A percentile compares a stretch with the other conserved stretches of the same genome.
phyloP scores from a whole-genome alignment of 2,113 vertebrate species.

The Vimba vimba region DNA sequence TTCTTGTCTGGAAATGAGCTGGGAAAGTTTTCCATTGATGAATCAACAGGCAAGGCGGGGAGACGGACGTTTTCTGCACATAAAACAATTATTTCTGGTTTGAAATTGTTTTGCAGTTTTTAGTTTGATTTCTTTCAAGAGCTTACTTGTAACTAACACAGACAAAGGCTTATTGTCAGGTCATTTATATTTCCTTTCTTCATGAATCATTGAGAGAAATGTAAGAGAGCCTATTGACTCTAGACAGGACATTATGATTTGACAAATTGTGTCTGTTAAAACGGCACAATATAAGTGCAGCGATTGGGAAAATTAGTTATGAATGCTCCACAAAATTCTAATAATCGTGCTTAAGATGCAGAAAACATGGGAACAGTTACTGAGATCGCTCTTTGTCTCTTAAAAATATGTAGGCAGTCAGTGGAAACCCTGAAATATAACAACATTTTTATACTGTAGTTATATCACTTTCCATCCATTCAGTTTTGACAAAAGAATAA shows the following conservation, averaged over 20 bases:
- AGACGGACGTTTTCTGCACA: background rate
- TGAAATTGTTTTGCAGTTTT: background rate
- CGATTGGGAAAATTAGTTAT: slow-evolving; percentile 34
- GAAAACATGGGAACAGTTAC: slow-evolving; percentile 2
- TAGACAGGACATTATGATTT: slow-evolving; percentile 16
- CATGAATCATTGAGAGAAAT: background rate
- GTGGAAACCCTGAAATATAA: background rate
- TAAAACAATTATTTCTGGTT: background rate
- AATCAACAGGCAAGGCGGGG: slow-evolving; percentile 74
- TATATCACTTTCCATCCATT: slow-evolving; percentile 13
- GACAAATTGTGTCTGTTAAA: background rate
- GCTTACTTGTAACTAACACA: background rate
- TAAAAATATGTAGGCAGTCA: slow-evolving; percentile 11
- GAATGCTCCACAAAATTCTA: slow-evolving; percentile 18
- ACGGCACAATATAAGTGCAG: background rate
- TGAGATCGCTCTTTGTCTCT: slow-evolving; percentile 3
- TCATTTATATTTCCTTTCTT: background rate
- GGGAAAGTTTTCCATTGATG: slow-evolving; percentile 86
- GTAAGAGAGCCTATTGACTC: slow-evolving; percentile 5
- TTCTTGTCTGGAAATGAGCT: slow-evolving; percentile 92
- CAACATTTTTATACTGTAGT: background rate
- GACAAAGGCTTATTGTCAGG: background rate
- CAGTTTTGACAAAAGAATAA: background rate
- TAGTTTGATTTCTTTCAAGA: background rate
- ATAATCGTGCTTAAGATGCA: slow-evolving; percentile 26